Percentiles rank a stretch among this genome's conserved stretches.
phyloP scores from a whole-genome alignment of 2,888 invertebrate species.

The Scelioninae gen. 2 region DNA sequence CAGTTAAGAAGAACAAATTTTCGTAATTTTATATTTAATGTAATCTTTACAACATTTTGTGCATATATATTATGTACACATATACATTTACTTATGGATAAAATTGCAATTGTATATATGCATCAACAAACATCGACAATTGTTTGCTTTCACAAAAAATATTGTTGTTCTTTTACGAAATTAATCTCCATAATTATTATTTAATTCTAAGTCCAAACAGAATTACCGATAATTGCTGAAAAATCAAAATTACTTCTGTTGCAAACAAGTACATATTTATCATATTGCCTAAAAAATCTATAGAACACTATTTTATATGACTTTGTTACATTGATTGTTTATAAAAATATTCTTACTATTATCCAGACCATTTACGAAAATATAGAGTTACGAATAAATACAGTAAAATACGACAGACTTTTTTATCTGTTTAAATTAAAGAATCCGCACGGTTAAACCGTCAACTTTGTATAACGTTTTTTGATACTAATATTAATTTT shows the following conservation, averaged over 20 bases:
- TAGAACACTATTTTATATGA: no score
- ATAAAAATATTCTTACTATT: no score
- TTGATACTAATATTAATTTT: conserved; percentile 18
- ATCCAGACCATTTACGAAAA: no score
- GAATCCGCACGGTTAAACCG: no score
- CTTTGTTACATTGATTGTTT: no score
- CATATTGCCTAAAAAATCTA: no score
- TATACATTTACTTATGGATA: not conserved
- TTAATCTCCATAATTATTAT: not conserved
- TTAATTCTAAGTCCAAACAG: no score
- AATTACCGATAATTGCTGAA: no score
- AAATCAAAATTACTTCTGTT: no score
- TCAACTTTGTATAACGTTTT: conserved; percentile 6
- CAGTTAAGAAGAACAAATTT: conserved; percentile 7
- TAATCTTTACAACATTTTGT: not conserved
- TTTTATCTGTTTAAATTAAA: no score
- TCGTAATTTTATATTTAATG: conserved; percentile 14
- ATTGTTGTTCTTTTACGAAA: not conserved
- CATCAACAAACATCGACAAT: not conserved
- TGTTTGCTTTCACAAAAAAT: conserved; percentile 3
- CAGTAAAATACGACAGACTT: no score
- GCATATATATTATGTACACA: not conserved
- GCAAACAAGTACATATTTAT: no score
- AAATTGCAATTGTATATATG: not conserved
- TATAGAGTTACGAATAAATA: not conserved